A percentile compares a stretch with the other conserved stretches of the same genome.
Evolutionary conservation across 2,888 invertebrate genomes (phyloP).

Genomic region (Thera britannica): DNA sequence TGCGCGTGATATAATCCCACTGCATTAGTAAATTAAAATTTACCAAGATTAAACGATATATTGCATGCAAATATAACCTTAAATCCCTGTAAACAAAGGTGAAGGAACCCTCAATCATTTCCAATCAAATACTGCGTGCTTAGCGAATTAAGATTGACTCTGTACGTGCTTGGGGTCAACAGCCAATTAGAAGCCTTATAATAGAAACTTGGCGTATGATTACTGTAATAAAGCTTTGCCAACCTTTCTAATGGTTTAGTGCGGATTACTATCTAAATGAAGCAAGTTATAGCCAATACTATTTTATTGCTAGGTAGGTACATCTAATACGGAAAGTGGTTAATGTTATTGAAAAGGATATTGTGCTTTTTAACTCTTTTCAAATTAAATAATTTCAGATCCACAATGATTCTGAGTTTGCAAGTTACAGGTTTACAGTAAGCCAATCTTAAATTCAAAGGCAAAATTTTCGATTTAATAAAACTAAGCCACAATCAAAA

Average conservation of each 20-base stretch:
- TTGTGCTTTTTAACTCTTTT: too few species aligned
- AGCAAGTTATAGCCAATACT: constrained; percentile 4
- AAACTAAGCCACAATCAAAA: constrained; percentile 1
- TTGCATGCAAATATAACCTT: constrained; percentile 23
- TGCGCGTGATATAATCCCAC: not conserved
- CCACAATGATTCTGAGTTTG: too few species aligned
- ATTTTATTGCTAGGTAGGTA: not conserved
- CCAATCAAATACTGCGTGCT: constrained; percentile 56
- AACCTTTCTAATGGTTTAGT: constrained; percentile 23
- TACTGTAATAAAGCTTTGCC: constrained; percentile 21
- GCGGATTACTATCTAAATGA: constrained; percentile 15
- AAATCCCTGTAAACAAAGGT: constrained; percentile 38
- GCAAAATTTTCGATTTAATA: not conserved
- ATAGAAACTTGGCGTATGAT: constrained; percentile 34
- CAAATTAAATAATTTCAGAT: too few species aligned
- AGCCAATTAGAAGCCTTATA: constrained; percentile 62
- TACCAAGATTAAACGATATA: constrained; percentile 18
- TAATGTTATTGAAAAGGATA: not conserved
- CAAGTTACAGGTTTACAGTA: not conserved
- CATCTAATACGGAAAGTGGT: not conserved
- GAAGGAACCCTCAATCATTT: constrained; percentile 55
- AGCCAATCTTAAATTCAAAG: not conserved
- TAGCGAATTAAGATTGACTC: constrained; percentile 66
- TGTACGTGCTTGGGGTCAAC: constrained; percentile 61
- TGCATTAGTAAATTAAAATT: not conserved